Percentiles rank a stretch among this genome's conserved stretches.
Evolutionary conservation across 2,113 vertebrate species (phyloP).

Genomic region (Acrocephalus arundinaceus): DNA sequence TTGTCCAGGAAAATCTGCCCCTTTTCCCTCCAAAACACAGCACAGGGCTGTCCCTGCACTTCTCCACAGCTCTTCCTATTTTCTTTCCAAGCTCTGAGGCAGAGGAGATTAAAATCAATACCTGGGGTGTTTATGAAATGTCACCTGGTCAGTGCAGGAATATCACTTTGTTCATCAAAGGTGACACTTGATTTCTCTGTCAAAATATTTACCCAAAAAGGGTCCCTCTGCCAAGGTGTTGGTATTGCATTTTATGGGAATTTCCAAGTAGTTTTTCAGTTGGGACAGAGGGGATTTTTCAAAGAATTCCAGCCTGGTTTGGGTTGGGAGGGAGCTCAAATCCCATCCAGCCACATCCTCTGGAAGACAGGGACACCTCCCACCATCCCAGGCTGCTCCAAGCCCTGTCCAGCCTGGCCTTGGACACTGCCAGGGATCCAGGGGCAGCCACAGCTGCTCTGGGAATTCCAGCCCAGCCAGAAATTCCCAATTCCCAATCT

Average conservation of each 20-base stretch:
- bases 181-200: not conserved
- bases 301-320: not conserved
- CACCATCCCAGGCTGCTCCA: fast-evolving
- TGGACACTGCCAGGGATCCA: not conserved
- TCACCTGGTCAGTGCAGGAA: not conserved
- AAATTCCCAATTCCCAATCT: not conserved
- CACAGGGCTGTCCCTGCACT: not conserved
- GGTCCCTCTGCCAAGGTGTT: not conserved
- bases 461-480: fast-evolving
- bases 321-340: not conserved
- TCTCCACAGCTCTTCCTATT: not conserved
- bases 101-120: not conserved
- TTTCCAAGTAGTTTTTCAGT: not conserved
- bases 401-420: fast-evolving
- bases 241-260: not conserved
- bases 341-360: not conserved
- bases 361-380: not conserved
- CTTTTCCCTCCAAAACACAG: too few relatives aligned
- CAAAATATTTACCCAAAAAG: not conserved
- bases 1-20: not conserved
- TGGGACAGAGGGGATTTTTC: not conserved
- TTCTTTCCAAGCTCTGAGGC: not conserved
- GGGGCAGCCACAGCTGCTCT: not conserved
- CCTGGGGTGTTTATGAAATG: not conserved
- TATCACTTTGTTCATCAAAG: not conserved